Evolutionary conservation across 2,888 invertebrate species (phyloP), one percentile per base, ranked within the genome.

Genomic region (Acleris sparsana): DNA sequence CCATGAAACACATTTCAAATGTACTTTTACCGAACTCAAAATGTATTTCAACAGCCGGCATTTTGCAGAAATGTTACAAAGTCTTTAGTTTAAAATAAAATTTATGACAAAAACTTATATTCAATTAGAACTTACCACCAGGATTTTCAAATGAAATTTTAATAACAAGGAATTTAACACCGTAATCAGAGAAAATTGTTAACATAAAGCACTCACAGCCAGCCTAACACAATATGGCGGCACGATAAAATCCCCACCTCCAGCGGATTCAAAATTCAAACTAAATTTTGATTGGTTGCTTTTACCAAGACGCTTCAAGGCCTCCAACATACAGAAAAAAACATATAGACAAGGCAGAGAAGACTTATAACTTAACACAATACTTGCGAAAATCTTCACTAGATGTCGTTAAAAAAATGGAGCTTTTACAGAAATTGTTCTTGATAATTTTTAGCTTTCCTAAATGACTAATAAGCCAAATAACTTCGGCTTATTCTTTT

Each of bases 191-290:
- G 79, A 85, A 83, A 80, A 75, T 74, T 71, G 80, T 83, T 89
- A 91, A 91, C 91, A 88, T 84, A 76, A 78, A 89, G 88, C 89
- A 92, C 90, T 85, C 88, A 90, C 89, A 89, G 91, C 62, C 71
- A 89, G 91, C 88, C 81, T 83, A 85, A 87, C 88, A 91, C 92
- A 92, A 92, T 92, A 92, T 92, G 92, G 92, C 92, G 92, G 89
- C 88, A 84, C 86, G 83, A 84, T 78, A 75, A 85, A 85, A 88
- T 89, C 92, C 89, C 92, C 91, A 87, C 91, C 88, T 87, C 81
- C 80, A 87, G 86, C 81, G 82, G 85, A 88, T 89, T 91, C 82
- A 88, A 92, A 92, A 88, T 83, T 87, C 80, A 82, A 81, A 82
- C 83, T 82, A 72, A 69, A 70, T 70, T 74, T 73, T 82, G 83